phyloP scores from a whole-genome alignment of 2,888 invertebrate species.

The Rotaria macrura region DNA sequence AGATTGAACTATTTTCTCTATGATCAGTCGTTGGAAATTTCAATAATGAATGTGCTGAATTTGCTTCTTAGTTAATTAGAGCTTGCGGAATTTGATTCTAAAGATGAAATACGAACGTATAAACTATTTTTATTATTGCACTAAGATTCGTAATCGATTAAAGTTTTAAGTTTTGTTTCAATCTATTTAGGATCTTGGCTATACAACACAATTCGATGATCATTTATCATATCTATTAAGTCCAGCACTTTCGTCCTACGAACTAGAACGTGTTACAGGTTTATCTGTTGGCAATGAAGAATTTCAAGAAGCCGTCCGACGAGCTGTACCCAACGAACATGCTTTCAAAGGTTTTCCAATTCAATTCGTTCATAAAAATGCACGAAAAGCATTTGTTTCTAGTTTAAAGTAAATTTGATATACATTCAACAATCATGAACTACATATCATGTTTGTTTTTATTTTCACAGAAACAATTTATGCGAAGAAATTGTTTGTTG shows the following conservation, averaged over 20 bases:
- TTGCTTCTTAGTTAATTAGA: too few relatives aligned
- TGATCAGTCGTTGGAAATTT: too few relatives aligned
- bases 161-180: too few relatives aligned
- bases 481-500: conserved; percentile 49
- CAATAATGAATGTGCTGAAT: too few relatives aligned
- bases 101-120: too few relatives aligned
- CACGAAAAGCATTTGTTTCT: conserved; percentile 43
- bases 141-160: too few relatives aligned
- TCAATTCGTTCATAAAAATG: conserved; percentile 49
- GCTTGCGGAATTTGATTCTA: too few relatives aligned
- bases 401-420: conserved; percentile 41
- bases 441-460: too few relatives aligned
- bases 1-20: too few relatives aligned
- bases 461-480: not conserved
- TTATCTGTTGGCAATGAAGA: conserved; percentile 48
- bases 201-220: conserved; percentile 48
- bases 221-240: conserved; percentile 48
- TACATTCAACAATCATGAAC: too few relatives aligned
- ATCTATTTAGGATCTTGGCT: conserved; percentile 43
- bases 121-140: too few relatives aligned
- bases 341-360: conserved; percentile 49
- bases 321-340: conserved; percentile 49
- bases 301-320: conserved; percentile 48
- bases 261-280: conserved; percentile 48
- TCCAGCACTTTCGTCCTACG: conserved; percentile 47